phyloP scores from a whole-genome alignment of 2,888 invertebrate genomes.

The Melanchra persicariae region DNA sequence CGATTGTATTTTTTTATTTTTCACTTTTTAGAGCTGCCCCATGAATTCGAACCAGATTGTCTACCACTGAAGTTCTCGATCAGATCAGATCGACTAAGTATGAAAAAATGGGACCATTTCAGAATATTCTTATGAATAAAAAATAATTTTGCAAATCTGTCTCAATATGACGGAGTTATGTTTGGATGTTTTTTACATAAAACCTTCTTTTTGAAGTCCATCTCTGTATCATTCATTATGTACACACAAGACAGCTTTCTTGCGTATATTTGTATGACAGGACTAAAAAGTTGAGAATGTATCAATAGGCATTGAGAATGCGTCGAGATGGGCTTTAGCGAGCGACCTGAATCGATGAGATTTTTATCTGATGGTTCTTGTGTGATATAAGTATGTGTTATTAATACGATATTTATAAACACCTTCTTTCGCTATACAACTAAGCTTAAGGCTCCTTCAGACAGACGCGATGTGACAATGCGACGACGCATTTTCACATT shows the following conservation, averaged over 20 bases:
- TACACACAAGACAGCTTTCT: background rate
- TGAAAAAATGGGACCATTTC: too few relatives aligned
- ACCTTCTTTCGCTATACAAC: background rate
- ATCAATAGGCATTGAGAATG: slow-evolving; percentile 32
- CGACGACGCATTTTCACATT: background rate
- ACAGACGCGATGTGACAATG: too few relatives aligned
- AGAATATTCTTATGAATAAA: too few relatives aligned
- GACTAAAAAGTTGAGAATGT: slow-evolving; percentile 43
- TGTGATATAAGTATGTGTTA: slow-evolving; percentile 1
- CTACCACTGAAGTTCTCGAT: too few relatives aligned
- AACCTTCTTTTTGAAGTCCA: slow-evolving; percentile 4
- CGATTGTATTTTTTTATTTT: too few relatives aligned
- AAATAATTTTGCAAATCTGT: too few relatives aligned
- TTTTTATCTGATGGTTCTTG: slow-evolving; percentile 18
- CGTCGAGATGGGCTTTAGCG: slow-evolving; percentile 9
- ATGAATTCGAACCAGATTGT: too few relatives aligned
- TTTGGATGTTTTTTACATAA: too few relatives aligned
- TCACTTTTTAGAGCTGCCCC: too few relatives aligned
- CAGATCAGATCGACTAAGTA: too few relatives aligned
- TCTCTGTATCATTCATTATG: background rate
- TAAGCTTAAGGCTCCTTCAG: too few relatives aligned
- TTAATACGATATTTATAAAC: slow-evolving; percentile 6
- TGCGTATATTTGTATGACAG: slow-evolving; percentile 18
- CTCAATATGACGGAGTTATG: too few relatives aligned
- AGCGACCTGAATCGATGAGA: background rate